A percentile compares a stretch with the other conserved stretches of the same genome.
Conservation (phyloP, 2,888 invertebrate genomes). For the Agapetus fuscipes region DNA sequence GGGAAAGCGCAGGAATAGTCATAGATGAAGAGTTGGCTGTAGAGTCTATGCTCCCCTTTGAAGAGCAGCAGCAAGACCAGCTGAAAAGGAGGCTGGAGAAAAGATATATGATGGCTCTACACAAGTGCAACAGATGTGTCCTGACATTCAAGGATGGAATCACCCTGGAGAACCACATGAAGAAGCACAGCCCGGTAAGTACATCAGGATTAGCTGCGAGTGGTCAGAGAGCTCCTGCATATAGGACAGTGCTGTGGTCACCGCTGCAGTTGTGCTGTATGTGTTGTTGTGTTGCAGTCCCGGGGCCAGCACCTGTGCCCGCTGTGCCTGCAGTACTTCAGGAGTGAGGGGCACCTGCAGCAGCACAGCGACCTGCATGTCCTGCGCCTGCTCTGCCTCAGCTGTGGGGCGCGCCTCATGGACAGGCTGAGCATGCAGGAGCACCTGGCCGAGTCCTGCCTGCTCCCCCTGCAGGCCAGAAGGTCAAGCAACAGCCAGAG, state of each 20-base stretch:
- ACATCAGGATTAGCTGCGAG: no score
- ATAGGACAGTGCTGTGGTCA: no score
- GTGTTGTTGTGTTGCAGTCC: slow-evolving; percentile 9
- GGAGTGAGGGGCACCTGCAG: slow-evolving; percentile 68
- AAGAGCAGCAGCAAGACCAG: slow-evolving; percentile 4
- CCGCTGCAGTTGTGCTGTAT: neutral
- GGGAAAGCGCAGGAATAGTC: neutral
- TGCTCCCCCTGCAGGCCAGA: no score
- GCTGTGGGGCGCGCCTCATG: slow-evolving; percentile 8
- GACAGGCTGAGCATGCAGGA: slow-evolving; percentile 13
- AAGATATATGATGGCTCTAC: slow-evolving; percentile 5
- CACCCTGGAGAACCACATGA: slow-evolving; percentile 14
- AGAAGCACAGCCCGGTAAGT: slow-evolving; percentile 12
- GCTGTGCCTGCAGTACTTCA: slow-evolving; percentile 64
- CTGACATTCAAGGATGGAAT: slow-evolving; percentile 8
- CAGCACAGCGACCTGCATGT: slow-evolving; percentile 41
- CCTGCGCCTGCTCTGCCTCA: slow-evolving; percentile 10
- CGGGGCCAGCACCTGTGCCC: slow-evolving; percentile 57
- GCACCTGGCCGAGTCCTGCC: slow-evolving; percentile 13
- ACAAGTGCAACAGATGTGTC: slow-evolving; percentile 11
- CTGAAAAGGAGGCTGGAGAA: slow-evolving; percentile 2
- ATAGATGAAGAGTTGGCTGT: neutral
- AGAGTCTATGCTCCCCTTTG: slow-evolving; percentile 1
- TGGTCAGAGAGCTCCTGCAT: no score
- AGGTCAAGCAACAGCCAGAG: no score